Evolutionary conservation across 2,797 vertebrate genomes (phyloP).

Genomic region (Mormyrops attenuatus): DNA sequence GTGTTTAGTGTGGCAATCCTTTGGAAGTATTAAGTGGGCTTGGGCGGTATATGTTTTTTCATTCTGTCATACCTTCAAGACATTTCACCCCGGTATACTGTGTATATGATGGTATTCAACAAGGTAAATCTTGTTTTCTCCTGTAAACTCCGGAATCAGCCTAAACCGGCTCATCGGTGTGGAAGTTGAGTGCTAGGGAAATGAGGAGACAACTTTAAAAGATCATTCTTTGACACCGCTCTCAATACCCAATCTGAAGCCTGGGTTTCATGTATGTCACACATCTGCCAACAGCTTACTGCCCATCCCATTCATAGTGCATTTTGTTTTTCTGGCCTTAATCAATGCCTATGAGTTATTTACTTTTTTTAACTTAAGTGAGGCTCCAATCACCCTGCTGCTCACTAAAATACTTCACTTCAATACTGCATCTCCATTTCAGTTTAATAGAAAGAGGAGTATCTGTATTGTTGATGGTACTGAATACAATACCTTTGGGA

Average conservation of each 20-base stretch:
- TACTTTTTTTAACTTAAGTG: neutral
- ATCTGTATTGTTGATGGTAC: neutral
- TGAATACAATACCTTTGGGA: neutral
- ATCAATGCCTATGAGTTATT: neutral
- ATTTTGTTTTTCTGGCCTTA: neutral
- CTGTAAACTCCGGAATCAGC: neutral
- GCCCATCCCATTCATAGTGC: neutral
- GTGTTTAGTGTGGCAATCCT: neutral
- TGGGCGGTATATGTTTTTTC: neutral
- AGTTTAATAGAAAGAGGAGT: neutral
- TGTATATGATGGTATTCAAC: neutral
- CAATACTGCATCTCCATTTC: neutral
- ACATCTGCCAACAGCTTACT: neutral
- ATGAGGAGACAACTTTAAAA: neutral
- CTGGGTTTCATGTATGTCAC: neutral
- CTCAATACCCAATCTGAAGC: neutral
- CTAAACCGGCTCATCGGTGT: neutral
- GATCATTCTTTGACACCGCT: neutral
- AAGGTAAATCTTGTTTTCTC: neutral
- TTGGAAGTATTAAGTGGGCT: neutral
- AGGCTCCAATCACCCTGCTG: neutral
- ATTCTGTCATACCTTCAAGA: neutral
- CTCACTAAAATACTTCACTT: neutral
- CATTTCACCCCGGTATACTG: neutral
- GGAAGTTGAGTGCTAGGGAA: neutral